Evolutionary conservation across 2,113 vertebrate genomes (phyloP).

Genomic region (Puntigrus tetrazona): DNA sequence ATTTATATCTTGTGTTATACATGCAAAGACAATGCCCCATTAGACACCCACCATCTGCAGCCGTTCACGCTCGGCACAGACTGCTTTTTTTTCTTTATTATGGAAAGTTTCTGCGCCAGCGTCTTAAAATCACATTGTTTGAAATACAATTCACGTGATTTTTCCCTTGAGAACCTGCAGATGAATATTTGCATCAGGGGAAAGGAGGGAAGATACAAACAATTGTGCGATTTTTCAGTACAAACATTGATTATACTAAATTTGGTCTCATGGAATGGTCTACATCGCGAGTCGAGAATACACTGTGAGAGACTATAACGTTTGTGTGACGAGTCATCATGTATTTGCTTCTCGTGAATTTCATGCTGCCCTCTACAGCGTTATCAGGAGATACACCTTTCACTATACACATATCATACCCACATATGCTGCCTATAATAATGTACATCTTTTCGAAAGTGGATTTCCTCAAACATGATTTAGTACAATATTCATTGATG

Average conservation of each 20-base stretch:
- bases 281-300: conserved; percentile 38
- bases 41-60: conserved; percentile 50
- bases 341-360: conserved; percentile 57
- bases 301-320: neutral
- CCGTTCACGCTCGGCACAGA: conserved; percentile 50
- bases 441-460: conserved; percentile 77
- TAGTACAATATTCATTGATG: conserved; percentile 84
- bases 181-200: conserved; percentile 28
- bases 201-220: conserved; percentile 10
- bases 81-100: conserved; percentile 63
- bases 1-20: conserved; percentile 57
- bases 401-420: conserved; percentile 82
- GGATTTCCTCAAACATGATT: conserved; percentile 73
- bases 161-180: conserved; percentile 27
- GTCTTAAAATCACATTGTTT: conserved; percentile 15
- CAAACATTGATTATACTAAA: conserved; percentile 29
- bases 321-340: conserved; percentile 47
- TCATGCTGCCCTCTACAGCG: conserved; percentile 70
- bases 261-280: conserved; percentile 43
- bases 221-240: conserved; percentile 22
- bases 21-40: conserved; percentile 65
- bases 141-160: conserved; percentile 15
- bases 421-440: conserved; percentile 76
- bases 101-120: conserved; percentile 9
- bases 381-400: conserved; percentile 71